Percentiles rank a stretch among this genome's conserved stretches.
Evolutionary conservation across 2,797 vertebrate genomes (phyloP).

Genomic region (Spinus pinus): DNA sequence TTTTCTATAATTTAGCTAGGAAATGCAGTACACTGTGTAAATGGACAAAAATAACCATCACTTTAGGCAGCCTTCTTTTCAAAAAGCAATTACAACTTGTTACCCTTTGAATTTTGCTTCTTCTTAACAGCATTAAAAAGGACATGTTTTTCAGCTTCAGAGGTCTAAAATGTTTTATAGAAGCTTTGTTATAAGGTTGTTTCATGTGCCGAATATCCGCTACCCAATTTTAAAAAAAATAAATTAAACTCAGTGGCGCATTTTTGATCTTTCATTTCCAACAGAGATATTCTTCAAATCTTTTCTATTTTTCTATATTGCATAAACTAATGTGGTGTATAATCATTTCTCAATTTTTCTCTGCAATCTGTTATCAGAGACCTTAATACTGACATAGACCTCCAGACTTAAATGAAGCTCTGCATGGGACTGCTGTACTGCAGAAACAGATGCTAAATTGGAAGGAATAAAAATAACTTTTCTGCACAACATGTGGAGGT

Average conservation of each 20-base stretch:
- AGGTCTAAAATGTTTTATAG: constrained; percentile 27
- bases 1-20: constrained; percentile 46
- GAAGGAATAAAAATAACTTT: background rate
- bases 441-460: constrained; percentile 3
- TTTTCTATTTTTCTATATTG: background rate
- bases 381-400: background rate
- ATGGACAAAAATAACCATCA: constrained; percentile 46
- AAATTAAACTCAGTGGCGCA: background rate
- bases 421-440: background rate
- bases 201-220: background rate
- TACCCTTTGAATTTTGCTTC: constrained; percentile 40
- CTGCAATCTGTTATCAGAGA: background rate
- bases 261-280: constrained; percentile 37
- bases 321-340: constrained; percentile 10
- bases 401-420: background rate
- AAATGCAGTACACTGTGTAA: constrained; percentile 13
- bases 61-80: constrained; percentile 29
- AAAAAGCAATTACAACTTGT: constrained; percentile 28
- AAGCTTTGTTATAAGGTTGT: background rate
- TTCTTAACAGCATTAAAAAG: constrained; percentile 6
- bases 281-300: background rate
- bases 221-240: background rate
- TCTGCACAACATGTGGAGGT: background rate
- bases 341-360: background rate
- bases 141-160: constrained; percentile 2